Conservation (phyloP, 2,113 vertebrate species). For the Macquaria australasica region DNA sequence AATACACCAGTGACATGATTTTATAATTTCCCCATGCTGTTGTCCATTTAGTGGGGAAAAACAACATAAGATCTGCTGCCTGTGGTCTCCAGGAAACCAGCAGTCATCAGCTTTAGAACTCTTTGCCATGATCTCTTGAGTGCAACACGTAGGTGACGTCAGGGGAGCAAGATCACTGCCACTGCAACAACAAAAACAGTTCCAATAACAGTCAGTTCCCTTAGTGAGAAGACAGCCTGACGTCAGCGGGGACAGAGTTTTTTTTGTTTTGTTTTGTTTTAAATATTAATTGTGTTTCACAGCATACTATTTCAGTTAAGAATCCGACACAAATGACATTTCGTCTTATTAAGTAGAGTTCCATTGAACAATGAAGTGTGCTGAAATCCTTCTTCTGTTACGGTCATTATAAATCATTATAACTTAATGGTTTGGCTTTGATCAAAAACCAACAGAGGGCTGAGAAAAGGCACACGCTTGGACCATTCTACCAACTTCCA, state of each 20-base stretch:
- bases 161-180: constrained; percentile 59
- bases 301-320: background rate
- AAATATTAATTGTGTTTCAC: background rate
- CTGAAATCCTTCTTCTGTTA: background rate
- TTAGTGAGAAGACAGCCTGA: constrained; percentile 29
- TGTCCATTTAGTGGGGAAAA: constrained; percentile 44
- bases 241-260: constrained; percentile 8
- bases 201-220: constrained; percentile 62
- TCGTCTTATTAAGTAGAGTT: background rate
- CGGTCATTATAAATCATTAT: background rate
- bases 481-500: background rate
- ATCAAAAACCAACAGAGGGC: constrained; percentile 23
- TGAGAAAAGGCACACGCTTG: background rate
- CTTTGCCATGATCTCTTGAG: constrained; percentile 71
- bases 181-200: constrained; percentile 73
- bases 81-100: constrained; percentile 76
- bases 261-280: background rate
- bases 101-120: constrained; percentile 57
- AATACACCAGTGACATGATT: background rate
- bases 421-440: constrained; percentile 31
- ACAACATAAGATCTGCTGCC: constrained; percentile 55
- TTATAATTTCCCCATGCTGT: constrained; percentile 27
- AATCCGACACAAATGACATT: background rate
- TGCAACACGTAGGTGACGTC: constrained; percentile 64
- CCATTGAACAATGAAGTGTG: background rate